Conservation (phyloP, 2,888 invertebrate species). For the Nomada ferruginata region DNA sequence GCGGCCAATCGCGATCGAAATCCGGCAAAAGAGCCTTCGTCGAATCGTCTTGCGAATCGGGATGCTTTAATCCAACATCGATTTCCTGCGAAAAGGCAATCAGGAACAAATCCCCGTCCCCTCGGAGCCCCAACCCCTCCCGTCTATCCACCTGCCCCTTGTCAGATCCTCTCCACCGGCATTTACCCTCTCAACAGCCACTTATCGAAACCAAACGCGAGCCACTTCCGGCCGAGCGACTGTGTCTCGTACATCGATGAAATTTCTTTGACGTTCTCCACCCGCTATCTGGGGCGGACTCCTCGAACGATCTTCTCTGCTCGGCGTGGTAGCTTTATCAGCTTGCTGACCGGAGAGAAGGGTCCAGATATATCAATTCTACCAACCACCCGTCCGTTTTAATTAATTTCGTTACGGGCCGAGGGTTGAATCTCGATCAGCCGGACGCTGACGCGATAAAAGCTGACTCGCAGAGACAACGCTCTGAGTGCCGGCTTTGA, state of each 20-base stretch:
- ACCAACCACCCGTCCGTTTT: constrained; percentile 37
- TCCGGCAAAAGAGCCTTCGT: constrained; percentile 37
- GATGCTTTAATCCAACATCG: constrained; percentile 74
- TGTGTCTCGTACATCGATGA: constrained; percentile 64
- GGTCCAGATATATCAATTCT: constrained; percentile 32
- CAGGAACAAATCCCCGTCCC: constrained; percentile 70
- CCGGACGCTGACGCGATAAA: constrained; percentile 43
- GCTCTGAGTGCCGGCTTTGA: constrained; percentile 44
- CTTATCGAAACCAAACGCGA: constrained; percentile 76
- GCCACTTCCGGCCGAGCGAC: constrained; percentile 73
- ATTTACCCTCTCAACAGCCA: constrained; percentile 75
- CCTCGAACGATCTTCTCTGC: constrained; percentile 1
- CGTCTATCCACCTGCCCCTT: constrained; percentile 24
- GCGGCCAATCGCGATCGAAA: constrained; percentile 57
- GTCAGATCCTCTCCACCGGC: constrained; percentile 56
- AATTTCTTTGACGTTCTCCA: constrained; percentile 61
- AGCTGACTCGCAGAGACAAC: constrained; percentile 37
- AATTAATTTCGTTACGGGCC: constrained; percentile 52
- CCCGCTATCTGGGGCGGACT: constrained; percentile 17
- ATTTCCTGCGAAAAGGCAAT: constrained; percentile 75
- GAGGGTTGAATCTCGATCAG: constrained; percentile 43
- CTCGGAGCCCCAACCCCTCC: constrained; percentile 18
- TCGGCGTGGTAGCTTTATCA: constrained; percentile 17
- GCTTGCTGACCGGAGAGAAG: neutral
- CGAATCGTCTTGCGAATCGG: constrained; percentile 65